Evolutionary conservation across 2,113 vertebrate species (phyloP), one percentile per base, ranked within the genome.

Genomic region (Alaudala cheleensis): DNA sequence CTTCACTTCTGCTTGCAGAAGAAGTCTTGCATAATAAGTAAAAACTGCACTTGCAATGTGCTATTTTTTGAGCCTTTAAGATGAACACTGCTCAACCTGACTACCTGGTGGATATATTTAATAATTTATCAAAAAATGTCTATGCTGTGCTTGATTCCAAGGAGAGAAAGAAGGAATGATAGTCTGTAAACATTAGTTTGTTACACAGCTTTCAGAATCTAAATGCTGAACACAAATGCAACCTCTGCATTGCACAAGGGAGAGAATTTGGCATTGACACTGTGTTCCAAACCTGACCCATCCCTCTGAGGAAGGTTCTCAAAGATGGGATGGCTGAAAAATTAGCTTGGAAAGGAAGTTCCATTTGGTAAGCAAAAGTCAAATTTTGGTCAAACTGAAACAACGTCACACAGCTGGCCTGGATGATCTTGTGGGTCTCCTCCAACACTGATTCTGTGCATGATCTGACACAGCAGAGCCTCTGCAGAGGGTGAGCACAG

Each of bases 1-100:
- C 94, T 90, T 95, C 93, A 88, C 87, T 95, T 92, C 92, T 94
- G 85, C 92, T 95, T 88, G 92, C 85, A 94, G 73, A 94, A 92
- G 86, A 91, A 4, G 47, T 74, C 94, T 96, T 93, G 90, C 93
- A 95, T 95, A 95, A 86, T 77, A 92, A 95, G 72, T 70, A 81
- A 87, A 90, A 96, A 74, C 80, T 67, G 72, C 79, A 71, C 74
- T 93, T 84, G 88, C 88, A 83, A 49, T 61, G 60, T 44, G 86
- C 79, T 91, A 42, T 69, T 90, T 95, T 95, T 94, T 70, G 33
- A 95, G 90, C 74, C 81, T 93, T 85, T 66, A 91, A 56, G 81
- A 95, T 74, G 90, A 94, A n/a, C 16, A 10, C 34, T 73, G 47
- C 61, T 95, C 94, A 92, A 77, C 79, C 69, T 80, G 93, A 83